Evolutionary conservation across 2,797 vertebrate species (phyloP).

Genomic region (Coendou prehensilis): DNA sequence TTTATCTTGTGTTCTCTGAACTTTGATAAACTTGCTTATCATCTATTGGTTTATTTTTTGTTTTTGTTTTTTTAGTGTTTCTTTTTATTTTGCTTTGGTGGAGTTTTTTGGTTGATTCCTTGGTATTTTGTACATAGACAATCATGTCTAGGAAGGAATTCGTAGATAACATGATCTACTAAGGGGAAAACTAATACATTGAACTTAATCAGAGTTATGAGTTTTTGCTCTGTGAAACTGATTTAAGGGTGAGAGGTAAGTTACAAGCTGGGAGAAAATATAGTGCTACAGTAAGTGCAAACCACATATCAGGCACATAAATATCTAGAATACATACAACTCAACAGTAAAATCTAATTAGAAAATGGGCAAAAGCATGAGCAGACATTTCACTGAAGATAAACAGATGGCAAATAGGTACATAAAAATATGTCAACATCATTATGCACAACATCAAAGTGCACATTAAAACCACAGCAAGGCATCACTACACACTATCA

Average conservation of each 20-base stretch:
- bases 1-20: neutral
- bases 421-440: neutral
- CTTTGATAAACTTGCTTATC: neutral
- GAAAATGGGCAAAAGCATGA: neutral
- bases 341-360: constrained; percentile 14
- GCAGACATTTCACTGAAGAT: neutral
- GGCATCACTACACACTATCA: neutral
- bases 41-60: neutral
- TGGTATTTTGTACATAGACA: neutral
- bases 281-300: neutral
- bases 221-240: constrained; percentile 7
- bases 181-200: neutral
- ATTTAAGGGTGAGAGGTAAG: constrained; percentile 9
- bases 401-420: neutral
- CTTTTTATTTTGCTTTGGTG: neutral
- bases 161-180: neutral
- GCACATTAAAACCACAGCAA: neutral
- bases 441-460: neutral
- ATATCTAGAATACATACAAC: neutral
- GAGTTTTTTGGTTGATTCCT: neutral
- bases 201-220: neutral
- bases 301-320: neutral
- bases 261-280: neutral
- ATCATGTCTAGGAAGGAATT: neutral
- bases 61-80: neutral